A percentile compares a stretch with the other conserved stretches of the same genome.
Evolutionary conservation across 2,888 invertebrate species (phyloP).

Genomic region (Xylocampa areola): DNA sequence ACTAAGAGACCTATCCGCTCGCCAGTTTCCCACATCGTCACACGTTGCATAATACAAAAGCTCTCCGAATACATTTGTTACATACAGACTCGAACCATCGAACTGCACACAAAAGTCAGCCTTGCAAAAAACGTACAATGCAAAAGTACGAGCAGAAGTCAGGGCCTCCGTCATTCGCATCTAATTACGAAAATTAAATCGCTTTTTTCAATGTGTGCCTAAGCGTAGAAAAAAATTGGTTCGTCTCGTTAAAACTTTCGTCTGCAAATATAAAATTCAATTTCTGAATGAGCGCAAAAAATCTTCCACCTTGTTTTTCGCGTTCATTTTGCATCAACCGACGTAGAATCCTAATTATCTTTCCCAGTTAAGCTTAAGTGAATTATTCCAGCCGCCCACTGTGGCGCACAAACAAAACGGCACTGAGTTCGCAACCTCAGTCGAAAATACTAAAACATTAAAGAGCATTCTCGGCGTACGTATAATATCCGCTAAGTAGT

Average conservation of each 20-base stretch:
- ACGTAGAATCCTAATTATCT: constrained; percentile 90
- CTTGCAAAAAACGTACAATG: constrained; percentile 56
- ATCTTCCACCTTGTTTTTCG: constrained; percentile 87
- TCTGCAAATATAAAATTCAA: constrained; percentile 88
- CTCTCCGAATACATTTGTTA: constrained; percentile 72
- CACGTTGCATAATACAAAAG: constrained; percentile 77
- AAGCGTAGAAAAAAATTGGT: constrained; percentile 76
- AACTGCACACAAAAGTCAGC: constrained; percentile 67
- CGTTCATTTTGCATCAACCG: constrained; percentile 89
- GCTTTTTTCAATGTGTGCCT: constrained; percentile 75
- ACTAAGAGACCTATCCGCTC: constrained; percentile 82
- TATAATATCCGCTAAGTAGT: constrained; percentile 87
- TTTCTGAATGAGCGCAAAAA: constrained; percentile 88
- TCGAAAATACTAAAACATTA: constrained; percentile 89
- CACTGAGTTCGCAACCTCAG: constrained; percentile 87
- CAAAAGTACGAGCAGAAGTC: constrained; percentile 31
- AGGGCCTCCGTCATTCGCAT: constrained; percentile 54
- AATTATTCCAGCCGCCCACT: constrained; percentile 89
- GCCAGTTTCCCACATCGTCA: constrained; percentile 75
- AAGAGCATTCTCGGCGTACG: constrained; percentile 85
- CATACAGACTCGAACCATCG: constrained; percentile 65
- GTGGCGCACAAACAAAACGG: constrained; percentile 88
- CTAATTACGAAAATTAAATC: constrained; percentile 77
- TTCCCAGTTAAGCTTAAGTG: constrained; percentile 90
- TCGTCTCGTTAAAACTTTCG: constrained; percentile 87